Evolutionary conservation across 2,113 vertebrate species (phyloP).

Genomic region (Chaetura pelagica): DNA sequence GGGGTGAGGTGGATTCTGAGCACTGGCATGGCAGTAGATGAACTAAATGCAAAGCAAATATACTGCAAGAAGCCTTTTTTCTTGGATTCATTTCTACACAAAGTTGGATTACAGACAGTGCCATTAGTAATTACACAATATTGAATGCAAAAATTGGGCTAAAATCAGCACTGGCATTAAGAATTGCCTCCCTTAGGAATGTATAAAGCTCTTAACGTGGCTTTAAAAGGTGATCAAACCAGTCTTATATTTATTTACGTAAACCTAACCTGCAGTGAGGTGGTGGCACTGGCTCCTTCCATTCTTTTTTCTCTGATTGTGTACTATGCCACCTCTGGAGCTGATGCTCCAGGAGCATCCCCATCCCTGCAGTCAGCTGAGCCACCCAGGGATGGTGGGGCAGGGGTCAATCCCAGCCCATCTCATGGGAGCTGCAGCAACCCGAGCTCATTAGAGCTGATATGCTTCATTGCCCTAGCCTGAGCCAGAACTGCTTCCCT

Average conservation of each 20-base stretch:
- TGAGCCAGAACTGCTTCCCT: not conserved
- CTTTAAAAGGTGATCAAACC: not conserved
- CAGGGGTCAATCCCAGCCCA: not conserved
- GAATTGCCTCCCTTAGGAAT: not conserved
- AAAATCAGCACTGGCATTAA: not conserved
- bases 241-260: not conserved
- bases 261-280: not conserved
- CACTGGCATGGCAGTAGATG: not conserved
- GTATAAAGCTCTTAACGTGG: not conserved
- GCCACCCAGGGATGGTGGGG: too few relatives aligned
- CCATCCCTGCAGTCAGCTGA: rapidly evolving
- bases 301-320: rapidly evolving
- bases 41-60: not conserved
- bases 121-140: not conserved
- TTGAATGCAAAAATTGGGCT: not conserved
- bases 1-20: not conserved
- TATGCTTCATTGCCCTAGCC: rapidly evolving
- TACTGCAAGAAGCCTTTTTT: not conserved
- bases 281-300: not conserved
- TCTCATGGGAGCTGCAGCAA: not conserved
- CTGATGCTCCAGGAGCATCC: not conserved
- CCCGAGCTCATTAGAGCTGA: rapidly evolving
- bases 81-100: not conserved
- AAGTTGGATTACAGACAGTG: not conserved
- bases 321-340: not conserved